Conservation (phyloP, 2,113 vertebrate species). For the Sebastes schlegelii region DNA sequence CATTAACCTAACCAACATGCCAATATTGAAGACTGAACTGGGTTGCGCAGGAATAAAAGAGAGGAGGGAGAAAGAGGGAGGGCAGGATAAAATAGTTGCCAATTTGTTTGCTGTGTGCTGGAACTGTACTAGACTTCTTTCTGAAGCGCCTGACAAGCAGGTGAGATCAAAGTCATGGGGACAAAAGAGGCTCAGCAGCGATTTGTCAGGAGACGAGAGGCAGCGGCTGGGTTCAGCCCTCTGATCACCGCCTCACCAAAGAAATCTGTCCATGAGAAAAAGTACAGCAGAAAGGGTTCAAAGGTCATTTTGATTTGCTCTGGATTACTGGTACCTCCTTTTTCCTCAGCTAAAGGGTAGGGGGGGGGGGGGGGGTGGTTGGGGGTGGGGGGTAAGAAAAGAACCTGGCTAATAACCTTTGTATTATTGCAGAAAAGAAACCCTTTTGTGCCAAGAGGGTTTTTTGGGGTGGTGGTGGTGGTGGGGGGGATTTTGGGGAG, state of each 20-base stretch:
- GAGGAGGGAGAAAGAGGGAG: conserved; percentile 24
- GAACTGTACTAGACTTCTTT: conserved; percentile 92
- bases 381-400: conserved; percentile 81
- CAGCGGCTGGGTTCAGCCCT: conserved; percentile 90
- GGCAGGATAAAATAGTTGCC: conserved; percentile 87
- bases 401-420: conserved; percentile 91
- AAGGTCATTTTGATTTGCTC: conserved; percentile 96
- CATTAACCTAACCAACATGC: conserved; percentile 8
- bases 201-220: conserved; percentile 96
- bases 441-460: conserved; percentile 85
- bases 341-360: conserved; percentile 80
- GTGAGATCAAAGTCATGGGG: conserved; percentile 93
- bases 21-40: not conserved
- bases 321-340: conserved; percentile 92
- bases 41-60: conserved; percentile 27
- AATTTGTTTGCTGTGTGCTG: conserved; percentile 93
- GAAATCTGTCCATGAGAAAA: conserved; percentile 94
- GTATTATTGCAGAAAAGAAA: conserved; percentile 84
- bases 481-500: conserved; percentile 81
- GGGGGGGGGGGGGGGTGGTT: conserved; percentile 69
- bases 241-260: conserved; percentile 92
- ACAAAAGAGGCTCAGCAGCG: conserved; percentile 95
- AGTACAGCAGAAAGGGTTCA: conserved; percentile 96
- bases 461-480: conserved; percentile 62
- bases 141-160: conserved; percentile 91